Percentiles rank a stretch among this genome's conserved stretches.
These are phyloP conservation scores for Epirrhoe alternata DNA, from an alignment of 2,888 invertebrate species.

Conservation along the genomic window DNA sequence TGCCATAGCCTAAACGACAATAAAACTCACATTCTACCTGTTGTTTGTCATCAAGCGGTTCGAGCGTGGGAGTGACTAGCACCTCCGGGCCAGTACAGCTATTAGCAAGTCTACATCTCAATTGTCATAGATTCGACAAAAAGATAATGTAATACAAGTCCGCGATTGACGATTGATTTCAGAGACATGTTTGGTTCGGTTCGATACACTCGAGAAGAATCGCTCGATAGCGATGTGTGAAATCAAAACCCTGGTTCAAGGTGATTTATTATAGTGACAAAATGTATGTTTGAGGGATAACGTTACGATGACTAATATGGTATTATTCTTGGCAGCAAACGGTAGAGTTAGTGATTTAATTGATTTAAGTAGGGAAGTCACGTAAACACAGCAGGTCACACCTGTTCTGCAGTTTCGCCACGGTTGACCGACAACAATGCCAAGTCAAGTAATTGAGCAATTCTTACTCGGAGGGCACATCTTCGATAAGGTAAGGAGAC, in stretches of 20 bases:
- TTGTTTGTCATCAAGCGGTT: slow-evolving; percentile 53
- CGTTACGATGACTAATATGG: slow-evolving; percentile 45
- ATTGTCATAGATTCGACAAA: slow-evolving; percentile 59
- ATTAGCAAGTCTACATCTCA: slow-evolving; percentile 59
- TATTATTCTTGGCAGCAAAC: slow-evolving; percentile 24
- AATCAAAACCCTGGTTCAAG: slow-evolving; percentile 78
- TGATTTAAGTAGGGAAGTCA: slow-evolving; percentile 65
- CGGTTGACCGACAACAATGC: slow-evolving; percentile 78
- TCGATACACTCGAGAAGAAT: slow-evolving; percentile 75
- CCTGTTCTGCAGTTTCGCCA: slow-evolving; percentile 70
- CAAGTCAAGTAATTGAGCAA: slow-evolving; percentile 72
- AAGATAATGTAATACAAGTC: slow-evolving; percentile 69
- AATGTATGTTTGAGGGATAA: slow-evolving; percentile 52
- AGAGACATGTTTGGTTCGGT: slow-evolving; percentile 73
- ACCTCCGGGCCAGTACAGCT: slow-evolving; percentile 44
- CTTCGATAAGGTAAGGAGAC: slow-evolving; percentile 71
- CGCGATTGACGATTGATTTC: slow-evolving; percentile 70
- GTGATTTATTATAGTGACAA: slow-evolving; percentile 66
- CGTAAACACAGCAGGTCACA: slow-evolving; percentile 68
- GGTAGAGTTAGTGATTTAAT: slow-evolving; percentile 45
- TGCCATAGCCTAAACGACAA: slow-evolving; percentile 24
- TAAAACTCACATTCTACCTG: slow-evolving; percentile 39
- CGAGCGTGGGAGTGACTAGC: slow-evolving; percentile 50
- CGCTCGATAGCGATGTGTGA: slow-evolving; percentile 69
- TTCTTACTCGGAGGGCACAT: slow-evolving; percentile 70